Conservation (phyloP, 2,888 invertebrate species). For the Campoplex capitator region DNA sequence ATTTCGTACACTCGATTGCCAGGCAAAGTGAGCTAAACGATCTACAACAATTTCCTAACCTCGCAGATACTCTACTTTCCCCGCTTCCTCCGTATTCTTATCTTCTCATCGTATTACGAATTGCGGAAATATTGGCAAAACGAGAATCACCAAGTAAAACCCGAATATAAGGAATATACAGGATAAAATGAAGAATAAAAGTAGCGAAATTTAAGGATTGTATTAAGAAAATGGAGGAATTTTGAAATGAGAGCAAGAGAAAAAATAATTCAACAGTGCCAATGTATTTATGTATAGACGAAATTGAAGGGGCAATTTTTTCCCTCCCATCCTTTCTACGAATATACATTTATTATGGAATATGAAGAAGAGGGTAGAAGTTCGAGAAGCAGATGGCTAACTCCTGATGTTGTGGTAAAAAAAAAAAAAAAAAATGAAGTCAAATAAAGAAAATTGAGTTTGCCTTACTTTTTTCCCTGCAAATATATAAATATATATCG, state of each 20-base stretch:
- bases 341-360: slow-evolving; percentile 2
- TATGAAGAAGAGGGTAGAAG: slow-evolving; percentile 24
- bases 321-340: no score
- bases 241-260: background rate
- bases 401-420: slow-evolving; percentile 38
- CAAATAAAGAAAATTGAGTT: slow-evolving; percentile 70
- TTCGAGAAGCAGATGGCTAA: slow-evolving; percentile 69
- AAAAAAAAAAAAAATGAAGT: slow-evolving; percentile 7
- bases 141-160: slow-evolving; percentile 28
- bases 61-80: slow-evolving; percentile 23
- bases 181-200: slow-evolving; percentile 1
- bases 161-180: slow-evolving; percentile 54
- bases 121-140: slow-evolving; percentile 73
- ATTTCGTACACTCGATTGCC: slow-evolving; percentile 31
- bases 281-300: background rate
- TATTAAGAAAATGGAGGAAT: slow-evolving; percentile 5
- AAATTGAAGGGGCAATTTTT: background rate
- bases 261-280: background rate
- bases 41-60: slow-evolving; percentile 48
- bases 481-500: background rate
- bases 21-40: slow-evolving; percentile 17
- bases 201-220: background rate
- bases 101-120: slow-evolving; percentile 67
- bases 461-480: slow-evolving; percentile 19
- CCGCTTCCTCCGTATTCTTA: slow-evolving; percentile 58